These are phyloP conservation scores for Centropyge bicolor DNA, from an alignment of 2,797 vertebrate genomes.

Conservation along the genomic window DNA sequence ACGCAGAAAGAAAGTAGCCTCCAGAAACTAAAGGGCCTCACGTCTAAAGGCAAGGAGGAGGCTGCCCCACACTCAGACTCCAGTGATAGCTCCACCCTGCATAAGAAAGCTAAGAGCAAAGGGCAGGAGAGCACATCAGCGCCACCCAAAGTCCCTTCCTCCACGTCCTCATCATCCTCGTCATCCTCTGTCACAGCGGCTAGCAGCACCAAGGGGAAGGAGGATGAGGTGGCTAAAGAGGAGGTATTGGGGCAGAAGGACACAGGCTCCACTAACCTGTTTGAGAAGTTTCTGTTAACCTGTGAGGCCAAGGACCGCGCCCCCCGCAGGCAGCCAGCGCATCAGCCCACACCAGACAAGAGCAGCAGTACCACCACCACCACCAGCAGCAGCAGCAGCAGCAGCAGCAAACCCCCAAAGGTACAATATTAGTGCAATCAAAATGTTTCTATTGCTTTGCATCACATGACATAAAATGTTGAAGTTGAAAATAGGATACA, in stretches of 20 bases:
- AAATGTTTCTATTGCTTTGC: not conserved
- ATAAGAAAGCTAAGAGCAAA: slow-evolving; percentile 73
- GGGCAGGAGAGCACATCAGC: slow-evolving; percentile 57
- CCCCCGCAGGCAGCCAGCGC: slow-evolving; percentile 74
- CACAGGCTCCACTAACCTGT: slow-evolving; percentile 81
- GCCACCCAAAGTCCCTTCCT: slow-evolving; percentile 69
- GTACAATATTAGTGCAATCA: slow-evolving; percentile 49
- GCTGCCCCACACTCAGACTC: slow-evolving; percentile 87
- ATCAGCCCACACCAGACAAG: slow-evolving; percentile 63
- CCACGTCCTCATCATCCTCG: slow-evolving; percentile 70
- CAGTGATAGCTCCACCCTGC: slow-evolving; percentile 82
- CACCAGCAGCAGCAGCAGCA: not conserved
- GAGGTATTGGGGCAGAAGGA: slow-evolving; percentile 78
- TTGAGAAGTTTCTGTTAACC: slow-evolving; percentile 87
- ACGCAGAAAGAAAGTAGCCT: slow-evolving; percentile 73
- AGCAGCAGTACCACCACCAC: slow-evolving; percentile 41
- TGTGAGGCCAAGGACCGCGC: slow-evolving; percentile 86
- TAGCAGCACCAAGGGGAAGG: slow-evolving; percentile 61
- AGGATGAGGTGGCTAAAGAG: slow-evolving; percentile 77
- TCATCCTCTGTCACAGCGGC: slow-evolving; percentile 58
- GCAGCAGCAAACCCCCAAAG: slow-evolving; percentile 76
- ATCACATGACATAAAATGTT: not conserved
- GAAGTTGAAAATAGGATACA: no score
- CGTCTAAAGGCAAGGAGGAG: slow-evolving; percentile 82
- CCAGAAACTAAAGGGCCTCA: slow-evolving; percentile 84